Evolutionary conservation across 2,888 invertebrate species (phyloP), one percentile per base, ranked within the genome.

Genomic region (Lordiphosa andalusiaca): DNA sequence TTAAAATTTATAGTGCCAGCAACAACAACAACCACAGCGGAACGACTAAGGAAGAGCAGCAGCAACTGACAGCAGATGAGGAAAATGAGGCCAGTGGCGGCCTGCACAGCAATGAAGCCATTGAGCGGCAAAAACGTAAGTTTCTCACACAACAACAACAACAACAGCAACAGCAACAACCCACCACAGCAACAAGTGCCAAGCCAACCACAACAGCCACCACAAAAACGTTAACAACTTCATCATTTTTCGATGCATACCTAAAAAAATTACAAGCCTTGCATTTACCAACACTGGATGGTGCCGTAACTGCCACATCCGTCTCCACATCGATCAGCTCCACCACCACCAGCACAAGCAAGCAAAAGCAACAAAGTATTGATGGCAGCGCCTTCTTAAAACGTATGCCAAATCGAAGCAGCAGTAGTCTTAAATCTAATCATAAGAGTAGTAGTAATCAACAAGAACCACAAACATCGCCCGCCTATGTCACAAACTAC

Each of bases 401-500:
- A 87, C 87, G 87, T 87, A 87, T 87, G 87, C 84, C 71, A 59
- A 76, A 64, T 67, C 73, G 75, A 44, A 30, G 44, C 71, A 81
- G 68, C 72, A 71, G 71, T 75, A 75, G 81, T 80, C 71, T 66
- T 73, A 62, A 68, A 73, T 53, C 68, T 30, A 53, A 46, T 46
- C 19, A 46, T 67, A 78, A 59, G 71, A 73, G 69, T 75, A 64
- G 64, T 68, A 84, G 62, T 72, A 84, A 64, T 71, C 66, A 70
- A 53, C 44, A 39, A 44, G 39, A 48, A 54, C 53, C 65, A 54
- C 65, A 63, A 53, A 69, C 74, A 71, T 70, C 71, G 70, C 85
- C 87, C 48, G 89, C 90, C 74, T 89, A 91, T 73, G 90, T 91
- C 57, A 91, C 90, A 72, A 91, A 90, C 87, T 91, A 90, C 86